phyloP scores from a whole-genome alignment of 2,888 invertebrate species.

The Phalera bucephala region DNA sequence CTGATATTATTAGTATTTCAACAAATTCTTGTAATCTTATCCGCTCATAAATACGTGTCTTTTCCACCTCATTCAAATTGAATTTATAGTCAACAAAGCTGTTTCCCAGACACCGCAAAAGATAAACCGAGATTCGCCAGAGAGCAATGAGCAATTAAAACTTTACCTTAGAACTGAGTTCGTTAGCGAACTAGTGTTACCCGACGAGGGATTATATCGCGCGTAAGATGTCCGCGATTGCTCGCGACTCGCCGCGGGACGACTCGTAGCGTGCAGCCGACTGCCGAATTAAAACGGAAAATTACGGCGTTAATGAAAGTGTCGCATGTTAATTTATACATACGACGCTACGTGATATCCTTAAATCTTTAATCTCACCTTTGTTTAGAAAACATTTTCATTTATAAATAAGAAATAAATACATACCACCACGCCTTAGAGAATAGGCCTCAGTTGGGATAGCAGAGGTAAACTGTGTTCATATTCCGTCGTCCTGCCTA shows the following conservation, averaged over 20 bases:
- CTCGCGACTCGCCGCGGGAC: constrained; percentile 48
- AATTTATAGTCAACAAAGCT: constrained; percentile 77
- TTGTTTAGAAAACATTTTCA: too few relatives aligned
- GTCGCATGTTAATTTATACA: constrained; percentile 50
- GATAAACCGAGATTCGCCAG: constrained; percentile 78
- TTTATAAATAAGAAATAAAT: too few relatives aligned
- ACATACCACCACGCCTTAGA: too few relatives aligned
- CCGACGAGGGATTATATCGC: constrained; percentile 59
- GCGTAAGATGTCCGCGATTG: constrained; percentile 58
- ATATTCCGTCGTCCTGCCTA: too few relatives aligned
- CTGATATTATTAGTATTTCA: too few relatives aligned
- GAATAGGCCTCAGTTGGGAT: too few relatives aligned
- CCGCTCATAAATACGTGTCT: too few relatives aligned
- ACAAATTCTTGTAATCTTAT: too few relatives aligned
- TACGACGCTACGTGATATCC: constrained; percentile 27
- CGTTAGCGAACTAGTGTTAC: constrained; percentile 71
- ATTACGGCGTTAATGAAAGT: constrained; percentile 54
- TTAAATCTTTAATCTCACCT: constrained; percentile 15
- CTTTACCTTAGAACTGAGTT: constrained; percentile 79
- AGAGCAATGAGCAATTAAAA: constrained; percentile 82
- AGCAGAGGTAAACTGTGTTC: too few relatives aligned
- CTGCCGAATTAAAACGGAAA: constrained; percentile 60
- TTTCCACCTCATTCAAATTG: constrained; percentile 66
- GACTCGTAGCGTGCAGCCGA: constrained; percentile 58
- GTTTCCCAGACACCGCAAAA: constrained; percentile 72